phyloP scores from a whole-genome alignment of 1,140 invertebrate species.

The Contarinia nasturtii region DNA sequence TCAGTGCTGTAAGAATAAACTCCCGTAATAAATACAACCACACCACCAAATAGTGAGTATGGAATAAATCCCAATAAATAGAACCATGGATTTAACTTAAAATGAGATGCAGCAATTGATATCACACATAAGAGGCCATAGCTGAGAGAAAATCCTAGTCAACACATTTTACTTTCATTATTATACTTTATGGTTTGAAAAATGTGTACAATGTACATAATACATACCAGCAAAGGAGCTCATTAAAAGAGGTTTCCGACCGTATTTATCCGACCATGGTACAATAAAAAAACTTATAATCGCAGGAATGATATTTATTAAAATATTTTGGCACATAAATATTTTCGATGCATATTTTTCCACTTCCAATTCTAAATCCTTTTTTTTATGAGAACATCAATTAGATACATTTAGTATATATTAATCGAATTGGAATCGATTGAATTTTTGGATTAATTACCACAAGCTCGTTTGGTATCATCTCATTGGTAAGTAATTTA shows the following conservation, averaged over 20 bases:
- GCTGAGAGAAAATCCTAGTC: conserved; percentile 14
- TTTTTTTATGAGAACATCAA: conserved; percentile 1
- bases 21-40: conserved; percentile 33
- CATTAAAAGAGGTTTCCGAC: conserved; percentile 43
- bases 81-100: conserved; percentile 32
- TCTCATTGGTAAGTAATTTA: conserved; percentile 26
- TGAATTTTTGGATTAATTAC: background rate
- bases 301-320: conserved; percentile 39
- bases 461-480: conserved; percentile 16
- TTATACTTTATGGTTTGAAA: background rate
- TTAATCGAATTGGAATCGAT: too few species aligned
- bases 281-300: conserved; percentile 43
- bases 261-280: conserved; percentile 52
- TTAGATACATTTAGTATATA: too few species aligned
- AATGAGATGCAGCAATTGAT: conserved; percentile 11
- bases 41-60: conserved; percentile 33
- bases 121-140: conserved; percentile 13
- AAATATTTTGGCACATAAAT: conserved; percentile 30
- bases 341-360: conserved; percentile 40
- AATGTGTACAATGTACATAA: background rate
- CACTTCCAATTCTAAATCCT: conserved; percentile 33
- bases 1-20: conserved; percentile 41
- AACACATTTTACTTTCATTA: background rate
- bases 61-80: conserved; percentile 35
- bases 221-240: conserved; percentile 28